These are phyloP conservation scores for Mesorhabditis sp. DNA, from an alignment of 2,888 invertebrate genomes.

Conservation along the genomic window DNA sequence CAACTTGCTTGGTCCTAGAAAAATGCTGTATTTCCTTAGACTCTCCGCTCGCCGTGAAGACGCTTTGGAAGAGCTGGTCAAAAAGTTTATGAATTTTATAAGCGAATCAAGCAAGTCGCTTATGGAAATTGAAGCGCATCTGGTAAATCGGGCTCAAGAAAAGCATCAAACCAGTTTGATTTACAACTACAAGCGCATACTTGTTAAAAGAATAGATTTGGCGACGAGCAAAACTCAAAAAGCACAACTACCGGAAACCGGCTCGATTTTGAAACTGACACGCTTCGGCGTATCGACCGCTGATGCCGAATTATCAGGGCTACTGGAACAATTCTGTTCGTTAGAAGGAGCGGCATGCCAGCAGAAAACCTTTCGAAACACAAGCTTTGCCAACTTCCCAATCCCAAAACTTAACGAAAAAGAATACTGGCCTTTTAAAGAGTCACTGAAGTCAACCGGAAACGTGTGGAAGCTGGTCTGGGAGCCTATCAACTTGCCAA, in stretches of 20 bases:
- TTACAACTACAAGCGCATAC: constrained; percentile 20
- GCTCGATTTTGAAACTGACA: neutral
- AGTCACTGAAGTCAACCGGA: neutral
- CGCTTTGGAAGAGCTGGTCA: constrained; percentile 11
- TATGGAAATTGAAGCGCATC: constrained; percentile 12
- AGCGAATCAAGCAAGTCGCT: constrained; percentile 10
- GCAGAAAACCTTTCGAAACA: constrained; percentile 12
- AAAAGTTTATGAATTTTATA: constrained; percentile 14
- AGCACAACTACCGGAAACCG: constrained; percentile 13
- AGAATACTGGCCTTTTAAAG: constrained; percentile 7
- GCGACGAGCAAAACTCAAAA: constrained; percentile 14
- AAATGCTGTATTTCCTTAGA: constrained; percentile 23
- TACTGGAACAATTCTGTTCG: neutral
- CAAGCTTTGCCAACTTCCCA: constrained; percentile 5
- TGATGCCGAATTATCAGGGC: neutral
- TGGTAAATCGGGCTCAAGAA: constrained; percentile 18
- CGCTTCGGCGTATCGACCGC: neutral
- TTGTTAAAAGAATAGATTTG: constrained; percentile 6
- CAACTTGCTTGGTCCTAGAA: neutral
- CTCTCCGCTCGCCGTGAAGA: constrained; percentile 28
- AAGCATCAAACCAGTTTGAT: constrained; percentile 20
- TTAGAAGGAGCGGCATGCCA: no score
- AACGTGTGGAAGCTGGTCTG: no score
- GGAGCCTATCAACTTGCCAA: no score
- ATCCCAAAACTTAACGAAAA: neutral